Percentiles rank a stretch among this genome's conserved stretches.
phyloP scores from a whole-genome alignment of 2,797 vertebrate species.

The Coreius guichenoti region DNA sequence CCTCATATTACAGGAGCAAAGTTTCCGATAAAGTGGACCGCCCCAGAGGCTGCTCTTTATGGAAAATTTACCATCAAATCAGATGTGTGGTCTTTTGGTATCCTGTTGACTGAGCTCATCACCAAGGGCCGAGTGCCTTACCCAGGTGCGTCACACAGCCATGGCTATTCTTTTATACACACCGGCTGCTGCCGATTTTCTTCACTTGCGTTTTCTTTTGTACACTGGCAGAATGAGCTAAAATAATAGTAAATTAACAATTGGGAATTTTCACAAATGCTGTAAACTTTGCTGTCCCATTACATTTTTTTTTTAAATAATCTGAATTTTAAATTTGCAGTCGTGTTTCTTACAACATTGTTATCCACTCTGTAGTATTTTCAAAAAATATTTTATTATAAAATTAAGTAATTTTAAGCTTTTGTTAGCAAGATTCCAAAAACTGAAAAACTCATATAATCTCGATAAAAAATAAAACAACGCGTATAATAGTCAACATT shows the following conservation, averaged over 20 bases:
- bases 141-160: constrained; percentile 38
- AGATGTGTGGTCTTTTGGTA: constrained; percentile 97
- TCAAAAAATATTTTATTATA: no score
- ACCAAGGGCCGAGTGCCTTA: constrained; percentile 96
- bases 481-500: not conserved
- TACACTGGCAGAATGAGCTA: not conserved
- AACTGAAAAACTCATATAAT: not conserved
- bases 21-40: constrained; percentile 99
- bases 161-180: not conserved
- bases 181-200: not conserved
- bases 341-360: not conserved
- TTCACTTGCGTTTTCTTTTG: not conserved
- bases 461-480: not conserved
- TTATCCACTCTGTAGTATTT: not conserved
- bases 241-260: not conserved
- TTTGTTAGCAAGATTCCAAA: not conserved
- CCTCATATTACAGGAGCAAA: constrained; percentile 86
- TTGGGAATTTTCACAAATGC: not conserved
- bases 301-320: no score
- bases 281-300: not conserved
- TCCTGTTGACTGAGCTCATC: constrained; percentile 94
- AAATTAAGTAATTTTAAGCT: no score
- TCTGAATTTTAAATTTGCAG: no score
- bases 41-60: constrained; percentile 93
- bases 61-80: constrained; percentile 97